These are phyloP conservation scores for Aphelocoma californica DNA, from an alignment of 2,797 vertebrate species.

Conservation along the genomic window DNA sequence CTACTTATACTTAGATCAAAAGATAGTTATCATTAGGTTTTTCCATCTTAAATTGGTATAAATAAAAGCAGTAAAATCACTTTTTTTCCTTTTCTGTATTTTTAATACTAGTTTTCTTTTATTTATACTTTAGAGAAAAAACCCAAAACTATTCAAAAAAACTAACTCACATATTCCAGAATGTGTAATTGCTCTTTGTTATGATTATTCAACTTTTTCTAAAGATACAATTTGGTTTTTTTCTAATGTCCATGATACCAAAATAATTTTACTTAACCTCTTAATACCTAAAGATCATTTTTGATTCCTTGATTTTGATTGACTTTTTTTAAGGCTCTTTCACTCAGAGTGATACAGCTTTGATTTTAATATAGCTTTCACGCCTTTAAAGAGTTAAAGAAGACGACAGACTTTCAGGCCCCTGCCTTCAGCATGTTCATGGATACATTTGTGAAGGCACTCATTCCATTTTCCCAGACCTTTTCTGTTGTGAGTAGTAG, in stretches of 20 bases:
- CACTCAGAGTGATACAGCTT: background rate
- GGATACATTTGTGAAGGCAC: background rate
- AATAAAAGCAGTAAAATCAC: background rate
- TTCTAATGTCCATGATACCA: background rate
- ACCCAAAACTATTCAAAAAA: background rate
- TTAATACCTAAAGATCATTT: background rate
- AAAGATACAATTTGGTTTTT: background rate
- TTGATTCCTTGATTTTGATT: background rate
- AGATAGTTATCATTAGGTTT: background rate
- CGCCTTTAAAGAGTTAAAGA: background rate
- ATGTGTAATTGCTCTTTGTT: background rate
- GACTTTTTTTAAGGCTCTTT: background rate
- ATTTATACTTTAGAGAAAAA: background rate
- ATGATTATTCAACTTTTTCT: background rate
- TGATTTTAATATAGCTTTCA: background rate
- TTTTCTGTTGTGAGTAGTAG: background rate
- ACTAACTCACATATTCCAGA: background rate
- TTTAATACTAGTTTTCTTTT: background rate
- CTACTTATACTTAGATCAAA: background rate
- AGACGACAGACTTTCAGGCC: background rate
- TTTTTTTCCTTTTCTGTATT: background rate
- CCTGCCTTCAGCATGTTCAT: background rate
- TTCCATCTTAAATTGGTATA: background rate
- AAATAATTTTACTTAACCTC: background rate
- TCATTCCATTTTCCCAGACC: background rate